phyloP scores from a whole-genome alignment of 2,888 invertebrate genomes.

The Heliconius charithonia region DNA sequence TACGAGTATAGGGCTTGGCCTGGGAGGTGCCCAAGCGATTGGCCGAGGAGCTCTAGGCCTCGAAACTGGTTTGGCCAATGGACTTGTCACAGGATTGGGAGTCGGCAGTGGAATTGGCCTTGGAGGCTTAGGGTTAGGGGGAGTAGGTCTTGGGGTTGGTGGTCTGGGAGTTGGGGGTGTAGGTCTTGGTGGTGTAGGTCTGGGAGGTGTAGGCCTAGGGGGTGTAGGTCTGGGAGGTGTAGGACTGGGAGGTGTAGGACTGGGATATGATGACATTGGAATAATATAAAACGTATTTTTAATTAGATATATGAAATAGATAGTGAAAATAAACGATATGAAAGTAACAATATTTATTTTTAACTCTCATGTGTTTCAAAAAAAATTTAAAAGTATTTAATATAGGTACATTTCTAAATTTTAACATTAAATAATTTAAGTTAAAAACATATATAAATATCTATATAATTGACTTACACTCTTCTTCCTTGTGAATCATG shows the following conservation, averaged over 20 bases:
- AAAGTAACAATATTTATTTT: neutral
- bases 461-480: too few species aligned
- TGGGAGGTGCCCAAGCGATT: conserved; percentile 1
- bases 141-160: neutral
- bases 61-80: neutral
- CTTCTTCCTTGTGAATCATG: too few species aligned
- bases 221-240: neutral
- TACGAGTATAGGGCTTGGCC: neutral
- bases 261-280: conserved; percentile 2
- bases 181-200: conserved; percentile 7
- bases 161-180: neutral
- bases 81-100: neutral
- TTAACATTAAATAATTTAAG: too few species aligned
- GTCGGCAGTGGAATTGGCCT: neutral
- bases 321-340: neutral
- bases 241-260: neutral
- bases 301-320: neutral
- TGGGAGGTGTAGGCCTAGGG: neutral
- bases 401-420: too few species aligned
- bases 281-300: neutral
- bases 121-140: neutral
- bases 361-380: neutral
- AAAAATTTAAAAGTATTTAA: too few species aligned
- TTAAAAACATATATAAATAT: too few species aligned
- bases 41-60: conserved; percentile 12